A percentile compares a stretch with the other conserved stretches of the same genome.
These are phyloP conservation scores for Chrysochloris asiatica DNA, from an alignment of 2,113 vertebrate species.

Conservation along the genomic window DNA sequence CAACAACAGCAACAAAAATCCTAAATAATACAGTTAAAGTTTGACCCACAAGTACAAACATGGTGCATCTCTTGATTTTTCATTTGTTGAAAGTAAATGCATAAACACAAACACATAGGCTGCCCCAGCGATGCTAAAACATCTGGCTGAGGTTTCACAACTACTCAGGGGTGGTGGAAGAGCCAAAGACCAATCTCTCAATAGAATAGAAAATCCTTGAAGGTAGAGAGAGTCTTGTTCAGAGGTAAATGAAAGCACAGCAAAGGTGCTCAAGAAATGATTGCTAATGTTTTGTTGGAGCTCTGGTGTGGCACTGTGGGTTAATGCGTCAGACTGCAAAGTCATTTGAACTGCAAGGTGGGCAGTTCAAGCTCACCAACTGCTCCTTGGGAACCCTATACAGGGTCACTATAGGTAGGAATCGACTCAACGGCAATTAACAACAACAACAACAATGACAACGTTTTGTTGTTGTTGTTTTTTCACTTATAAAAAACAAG, in stretches of 20 bases:
- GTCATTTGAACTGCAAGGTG: too few relatives aligned
- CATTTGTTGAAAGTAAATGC: neutral
- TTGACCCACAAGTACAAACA: neutral
- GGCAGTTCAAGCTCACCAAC: too few relatives aligned
- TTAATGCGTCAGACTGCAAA: too few relatives aligned
- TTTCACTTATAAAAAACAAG: neutral
- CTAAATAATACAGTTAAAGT: neutral
- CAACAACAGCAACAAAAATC: neutral
- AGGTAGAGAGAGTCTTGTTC: neutral
- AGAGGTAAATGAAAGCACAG: neutral
- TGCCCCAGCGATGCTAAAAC: neutral
- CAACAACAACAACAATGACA: too few relatives aligned
- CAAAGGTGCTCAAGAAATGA: neutral
- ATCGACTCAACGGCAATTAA: too few relatives aligned
- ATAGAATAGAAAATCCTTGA: neutral
- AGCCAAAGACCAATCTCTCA: neutral
- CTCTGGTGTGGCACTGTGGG: too few relatives aligned
- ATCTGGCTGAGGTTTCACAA: neutral
- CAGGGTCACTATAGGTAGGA: too few relatives aligned
- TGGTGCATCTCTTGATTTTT: neutral
- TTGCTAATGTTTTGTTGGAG: neutral
- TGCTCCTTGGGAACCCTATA: too few relatives aligned
- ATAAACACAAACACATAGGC: neutral
- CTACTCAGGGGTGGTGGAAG: neutral
- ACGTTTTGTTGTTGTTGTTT: neutral